Evolutionary conservation across 2,113 vertebrate genomes (phyloP), one percentile per base, ranked within the genome.

Genomic region (Polyodon spathula): DNA sequence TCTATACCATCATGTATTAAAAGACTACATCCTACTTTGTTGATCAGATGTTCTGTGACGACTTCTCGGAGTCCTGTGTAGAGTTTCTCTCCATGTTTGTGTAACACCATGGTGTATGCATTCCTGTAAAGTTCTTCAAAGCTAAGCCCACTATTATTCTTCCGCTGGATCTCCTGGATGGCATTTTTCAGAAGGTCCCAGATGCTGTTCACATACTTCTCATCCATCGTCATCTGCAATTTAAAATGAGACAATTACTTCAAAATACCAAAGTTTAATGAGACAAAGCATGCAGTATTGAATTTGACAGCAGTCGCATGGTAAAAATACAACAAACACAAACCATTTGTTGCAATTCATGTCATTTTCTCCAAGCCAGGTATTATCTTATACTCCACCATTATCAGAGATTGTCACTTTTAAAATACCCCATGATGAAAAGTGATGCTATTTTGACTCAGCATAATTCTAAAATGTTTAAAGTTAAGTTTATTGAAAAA

Each of bases 61-160:
- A 99, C 96, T 83, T 99, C 94, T 77, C 96, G 88, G 66, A 99
- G 84, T 73, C 96, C 96, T 44, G 94, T 99, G 87, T 99, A 99
- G 56, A 99, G 90, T 69, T 99, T 99, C 82, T 98, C 96, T 43
- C 96, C 96, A 8, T 99, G 95, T 81, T 99, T 99, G 85, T 98
- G 96, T 63, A 99, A 92, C 69, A 99, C 96, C 96, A 99, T 99
- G 60, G 96, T 99, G 84, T 99, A 99, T 17, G 96, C 96, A 61
- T 99, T 99, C 78, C 95, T 93, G 84, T 99, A 99, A 39, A 99
- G 89, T 81, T 99, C 96, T 86, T 99, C 96, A 68, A 99, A 99
- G 78, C 96, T 99, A 79, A 98, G 89, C 58, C 96, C 96, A 7
- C 96, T 99, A 81, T 99, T 99, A 85, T 99, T 99, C 81, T 99